Base-by-base conservation (phyloP, 2,113 vertebrate species). In the Capra hircus region DNA sequence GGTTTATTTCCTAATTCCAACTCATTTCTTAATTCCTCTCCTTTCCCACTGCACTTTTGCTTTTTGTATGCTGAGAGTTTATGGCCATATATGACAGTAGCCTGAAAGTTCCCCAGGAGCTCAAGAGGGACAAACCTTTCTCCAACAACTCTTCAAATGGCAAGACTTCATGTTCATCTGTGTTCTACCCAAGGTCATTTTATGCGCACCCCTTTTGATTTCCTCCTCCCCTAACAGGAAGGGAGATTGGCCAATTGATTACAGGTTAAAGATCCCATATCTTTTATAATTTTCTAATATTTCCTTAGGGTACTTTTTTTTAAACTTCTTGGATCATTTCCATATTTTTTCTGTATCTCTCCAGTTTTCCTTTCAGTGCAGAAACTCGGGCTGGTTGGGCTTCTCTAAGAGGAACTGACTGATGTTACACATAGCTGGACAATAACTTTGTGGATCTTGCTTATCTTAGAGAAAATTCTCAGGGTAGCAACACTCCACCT, bases 51-150 rank as follows among this genome's bases (percentile, higher is more conserved):
- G 30, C 25, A 62, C 12, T 45, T 94, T 77, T 92, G 78, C 40
- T 95, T 93, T 36, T 94, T 91, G 71, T n/a, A 71, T 96, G 59
- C 25, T 90, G 45, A 95, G 33, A 78, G 16, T 82, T 85, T 88
- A 30, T 25, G 82, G 50, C 25, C n/a, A 93, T 67, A 94, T 2
- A 19, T 80, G 13, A 23, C 43, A 43, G 33, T 92, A 48, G 40
- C 13, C 55, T 91, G 82, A 93, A 83, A 14, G 60, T 96, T 97
- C 33, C 25, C 6, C 12, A 93, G 64, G 87, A 78, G 33, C n/a
- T 89, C 50, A 88, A 52, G 60, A 78, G 93, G 64, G 71, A 87
- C 30, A 89, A 80, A 88, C 21, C 27, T 82, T 52, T 13, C 12
- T 78, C 74, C 25, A 90, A 71, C 30, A 96, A 28, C 33, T 96